Base-by-base conservation (phyloP, 2,888 invertebrate species). In the Conops quadrifasciatus region DNA sequence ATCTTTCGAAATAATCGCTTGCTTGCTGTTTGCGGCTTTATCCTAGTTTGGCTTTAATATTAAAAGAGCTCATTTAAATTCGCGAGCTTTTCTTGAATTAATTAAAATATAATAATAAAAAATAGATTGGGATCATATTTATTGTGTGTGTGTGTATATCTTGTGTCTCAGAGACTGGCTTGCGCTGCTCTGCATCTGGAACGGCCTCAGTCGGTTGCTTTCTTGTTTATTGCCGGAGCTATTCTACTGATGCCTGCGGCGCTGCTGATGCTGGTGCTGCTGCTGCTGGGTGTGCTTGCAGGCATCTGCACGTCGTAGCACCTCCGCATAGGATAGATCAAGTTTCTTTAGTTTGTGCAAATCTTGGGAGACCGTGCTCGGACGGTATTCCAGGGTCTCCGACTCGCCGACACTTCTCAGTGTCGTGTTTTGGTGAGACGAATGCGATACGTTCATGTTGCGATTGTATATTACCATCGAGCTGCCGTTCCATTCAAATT, bases 281-380 rank as follows among this genome's bases (percentile, higher is more conserved):
- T 84, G 36, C 56, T 79, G 74, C 30, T 79, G 74, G 47, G 74
- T 73, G 24, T 81, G 82, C 71, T 84, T 85, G 69, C 84, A 84
- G 71, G 81, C 81, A 73, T 85, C 86, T 11, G 86, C 90, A 82
- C 92, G 91, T 75, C 93, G 88, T 74, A 95, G 87, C 24, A 92
- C 95, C 84, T 95, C 94, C 7, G 95, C 95, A 84, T 95, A 95
- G 16, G 94, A 93, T 81, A 93, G 88, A 80, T 95, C 94, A 67
- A 95, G 88, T 80, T 92, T 91, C 82, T 93, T 91, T 72, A 95
- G 87, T 81, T 92, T 93, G 82, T 94, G 92, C 76, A 95, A 91
- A 79, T 94, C 94, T 80, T 94, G 93, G 15, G 94, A 93, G 7
- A 94, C 94, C 11, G 92, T 89, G 84, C 93, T 93, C 3, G 89